A percentile compares a stretch with the other conserved stretches of the same genome.
Conservation (phyloP, 2,888 invertebrate genomes). For the Dryobota labecula region DNA sequence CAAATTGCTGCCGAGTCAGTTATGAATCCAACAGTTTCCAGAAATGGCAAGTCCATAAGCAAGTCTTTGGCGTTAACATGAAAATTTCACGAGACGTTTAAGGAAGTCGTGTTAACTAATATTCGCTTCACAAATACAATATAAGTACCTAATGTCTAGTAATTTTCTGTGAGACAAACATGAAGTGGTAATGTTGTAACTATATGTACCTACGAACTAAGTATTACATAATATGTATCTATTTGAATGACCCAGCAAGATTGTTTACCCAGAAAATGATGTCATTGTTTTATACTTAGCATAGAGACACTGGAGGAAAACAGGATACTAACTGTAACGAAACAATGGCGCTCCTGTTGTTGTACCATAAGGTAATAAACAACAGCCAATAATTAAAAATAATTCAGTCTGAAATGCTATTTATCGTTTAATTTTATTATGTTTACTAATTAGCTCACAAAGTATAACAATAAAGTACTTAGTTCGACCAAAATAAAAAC, state of each 20-base stretch:
- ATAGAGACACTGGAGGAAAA: conserved; percentile 16
- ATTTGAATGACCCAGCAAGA: conserved; percentile 36
- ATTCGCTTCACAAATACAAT: conserved; percentile 31
- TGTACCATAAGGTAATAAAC: not conserved
- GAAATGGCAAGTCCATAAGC: conserved; percentile 1
- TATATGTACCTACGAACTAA: conserved; percentile 15
- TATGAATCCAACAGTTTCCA: conserved; percentile 6
- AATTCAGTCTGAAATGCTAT: not conserved
- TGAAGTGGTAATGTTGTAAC: conserved; percentile 19
- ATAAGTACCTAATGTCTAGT: conserved; percentile 23
- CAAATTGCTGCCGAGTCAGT: conserved; percentile 20
- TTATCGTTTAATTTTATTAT: not conserved
- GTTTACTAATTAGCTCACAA: no score
- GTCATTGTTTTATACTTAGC: conserved; percentile 57
- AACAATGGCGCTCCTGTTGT: conserved; percentile 9
- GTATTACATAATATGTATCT: conserved; percentile 20
- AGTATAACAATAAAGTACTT: not conserved
- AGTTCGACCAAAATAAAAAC: not conserved
- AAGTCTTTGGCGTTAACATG: conserved; percentile 5
- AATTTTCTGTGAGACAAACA: conserved; percentile 32
- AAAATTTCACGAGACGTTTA: not conserved
- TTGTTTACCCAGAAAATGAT: conserved; percentile 65
- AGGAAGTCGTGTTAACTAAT: conserved; percentile 25
- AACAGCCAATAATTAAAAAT: not conserved
- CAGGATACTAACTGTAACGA: conserved; percentile 9